These are phyloP conservation scores for Myotis findleyi DNA, from an alignment of 2,797 vertebrate species.

Conservation along the genomic window DNA sequence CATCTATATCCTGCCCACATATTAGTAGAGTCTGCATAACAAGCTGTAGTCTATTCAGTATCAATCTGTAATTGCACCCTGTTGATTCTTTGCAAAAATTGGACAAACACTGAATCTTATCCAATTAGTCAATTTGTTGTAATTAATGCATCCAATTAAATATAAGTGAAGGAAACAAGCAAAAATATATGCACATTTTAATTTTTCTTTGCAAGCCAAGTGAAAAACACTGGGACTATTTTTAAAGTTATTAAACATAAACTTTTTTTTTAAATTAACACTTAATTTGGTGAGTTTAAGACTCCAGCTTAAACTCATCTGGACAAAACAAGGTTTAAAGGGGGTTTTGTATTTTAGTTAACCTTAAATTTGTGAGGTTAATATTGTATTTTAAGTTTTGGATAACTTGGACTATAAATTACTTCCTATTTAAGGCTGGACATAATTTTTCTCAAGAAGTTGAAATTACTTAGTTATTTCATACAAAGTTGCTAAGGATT, in stretches of 20 bases:
- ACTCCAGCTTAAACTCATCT: slow-evolving; percentile 10
- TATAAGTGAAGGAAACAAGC: slow-evolving; percentile 55
- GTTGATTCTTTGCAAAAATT: slow-evolving; percentile 55
- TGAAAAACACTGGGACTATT: neutral
- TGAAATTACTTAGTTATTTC: slow-evolving; percentile 43
- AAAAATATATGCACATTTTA: slow-evolving; percentile 43
- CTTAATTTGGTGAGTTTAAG: slow-evolving; percentile 40
- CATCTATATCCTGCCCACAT: neutral
- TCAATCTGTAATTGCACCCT: slow-evolving; percentile 45
- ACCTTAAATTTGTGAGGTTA: slow-evolving; percentile 54
- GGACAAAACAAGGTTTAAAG: neutral
- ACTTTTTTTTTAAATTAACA: neutral
- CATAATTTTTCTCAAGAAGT: neutral
- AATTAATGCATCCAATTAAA: slow-evolving; percentile 39
- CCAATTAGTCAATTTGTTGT: slow-evolving; percentile 51
- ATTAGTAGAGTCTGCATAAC: slow-evolving; percentile 31
- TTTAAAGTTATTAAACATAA: neutral
- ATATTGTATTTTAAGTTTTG: neutral
- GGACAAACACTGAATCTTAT: slow-evolving; percentile 53
- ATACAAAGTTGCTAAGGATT: slow-evolving; percentile 30
- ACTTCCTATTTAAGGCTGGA: slow-evolving; percentile 5
- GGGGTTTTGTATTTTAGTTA: slow-evolving; percentile 22
- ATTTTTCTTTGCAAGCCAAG: slow-evolving; percentile 10
- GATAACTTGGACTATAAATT: slow-evolving; percentile 18
- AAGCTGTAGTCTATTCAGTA: slow-evolving; percentile 19